Conservation (phyloP, 2,113 vertebrate genomes). For the Cyrtonyx montezumae region DNA sequence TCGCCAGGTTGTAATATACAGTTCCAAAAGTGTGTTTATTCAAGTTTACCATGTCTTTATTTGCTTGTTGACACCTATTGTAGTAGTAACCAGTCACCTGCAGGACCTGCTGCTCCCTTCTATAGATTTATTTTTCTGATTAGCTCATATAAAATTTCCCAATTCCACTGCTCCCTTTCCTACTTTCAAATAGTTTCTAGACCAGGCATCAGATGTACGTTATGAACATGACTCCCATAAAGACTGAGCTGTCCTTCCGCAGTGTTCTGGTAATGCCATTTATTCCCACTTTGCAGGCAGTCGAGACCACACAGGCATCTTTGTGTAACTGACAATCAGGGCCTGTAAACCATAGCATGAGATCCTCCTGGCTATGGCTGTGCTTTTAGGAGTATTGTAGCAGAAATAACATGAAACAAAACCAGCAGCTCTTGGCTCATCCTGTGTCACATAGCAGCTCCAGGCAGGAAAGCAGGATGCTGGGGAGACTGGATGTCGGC, state of each 20-base stretch:
- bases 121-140: neutral
- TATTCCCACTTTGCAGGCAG: neutral
- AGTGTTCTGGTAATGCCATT: neutral
- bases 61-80: neutral
- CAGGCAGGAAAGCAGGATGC: neutral
- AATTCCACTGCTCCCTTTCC: neutral
- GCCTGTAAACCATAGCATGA: neutral
- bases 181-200: neutral
- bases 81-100: neutral
- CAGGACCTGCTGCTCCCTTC: neutral
- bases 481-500: slow-evolving; percentile 1
- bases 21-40: neutral
- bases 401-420: neutral
- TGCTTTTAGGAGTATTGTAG: neutral
- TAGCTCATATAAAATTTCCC: neutral
- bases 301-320: neutral
- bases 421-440: slow-evolving; percentile 20
- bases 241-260: neutral
- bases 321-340: neutral
- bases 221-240: neutral
- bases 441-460: neutral
- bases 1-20: neutral
- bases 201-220: neutral
- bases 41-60: neutral
- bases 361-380: neutral